Evolutionary conservation across 2,888 invertebrate species (phyloP).

Genomic region (Saturnia pavonia): DNA sequence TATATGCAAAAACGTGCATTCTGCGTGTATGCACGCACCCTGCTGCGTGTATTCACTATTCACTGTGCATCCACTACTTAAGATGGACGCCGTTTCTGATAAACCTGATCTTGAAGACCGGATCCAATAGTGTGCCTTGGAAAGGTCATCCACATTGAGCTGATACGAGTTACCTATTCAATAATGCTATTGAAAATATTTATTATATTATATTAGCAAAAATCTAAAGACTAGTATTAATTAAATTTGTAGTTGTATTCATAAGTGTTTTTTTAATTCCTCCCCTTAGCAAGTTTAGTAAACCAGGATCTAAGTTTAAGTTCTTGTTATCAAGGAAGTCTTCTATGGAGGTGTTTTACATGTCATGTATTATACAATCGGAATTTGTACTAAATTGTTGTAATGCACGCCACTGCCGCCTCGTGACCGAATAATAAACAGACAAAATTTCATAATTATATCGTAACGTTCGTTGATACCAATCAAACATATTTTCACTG

Average conservation of each 20-base stretch:
- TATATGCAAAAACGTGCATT: too few relatives aligned
- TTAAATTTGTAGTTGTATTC: not conserved
- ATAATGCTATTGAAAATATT: too few relatives aligned
- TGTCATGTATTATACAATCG: not conserved
- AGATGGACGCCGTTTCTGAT: not conserved
- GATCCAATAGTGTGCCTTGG: not conserved
- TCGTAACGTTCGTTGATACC: not conserved
- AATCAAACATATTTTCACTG: not conserved
- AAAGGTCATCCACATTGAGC: not conserved
- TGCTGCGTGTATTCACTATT: too few relatives aligned
- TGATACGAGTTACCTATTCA: too few relatives aligned
- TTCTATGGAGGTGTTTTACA: not conserved
- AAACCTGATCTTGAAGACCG: not conserved
- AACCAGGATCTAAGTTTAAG: not conserved
- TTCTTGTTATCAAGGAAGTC: not conserved
- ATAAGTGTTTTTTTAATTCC: not conserved
- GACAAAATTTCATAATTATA: slow-evolving; percentile 1
- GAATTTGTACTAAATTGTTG: not conserved
- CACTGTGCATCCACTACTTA: too few relatives aligned
- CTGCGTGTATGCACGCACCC: too few relatives aligned
- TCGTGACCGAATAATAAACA: not conserved
- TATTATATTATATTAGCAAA: not conserved
- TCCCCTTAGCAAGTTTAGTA: not conserved
- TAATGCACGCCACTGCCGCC: not conserved
- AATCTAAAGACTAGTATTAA: not conserved